Base-by-base conservation (phyloP, 1,140 invertebrate species). In the Drosophila setifemur region DNA sequence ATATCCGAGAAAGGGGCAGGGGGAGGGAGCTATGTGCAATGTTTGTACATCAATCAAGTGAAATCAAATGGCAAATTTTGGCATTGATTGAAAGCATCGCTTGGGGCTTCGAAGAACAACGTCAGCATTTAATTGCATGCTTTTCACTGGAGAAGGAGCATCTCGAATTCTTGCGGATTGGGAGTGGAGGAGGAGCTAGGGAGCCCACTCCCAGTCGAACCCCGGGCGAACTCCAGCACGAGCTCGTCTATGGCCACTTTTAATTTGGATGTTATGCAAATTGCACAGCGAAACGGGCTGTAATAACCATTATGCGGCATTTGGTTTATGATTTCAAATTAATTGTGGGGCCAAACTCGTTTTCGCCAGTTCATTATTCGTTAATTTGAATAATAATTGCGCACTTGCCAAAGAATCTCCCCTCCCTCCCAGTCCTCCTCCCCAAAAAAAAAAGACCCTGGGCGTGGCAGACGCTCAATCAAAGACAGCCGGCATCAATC, bases 41-140 rank as follows among this genome's bases (percentile, higher is more conserved):
- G 45, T 85, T 86, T 85, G 79, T 71, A 79, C 79, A 85, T 85
- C 81, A 86, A 85, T 85, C 79, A 85, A 79, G 61, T 79, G 60
- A 79, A 73, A 74, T 83, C 81, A 79, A 83, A 85, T 82, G 64
- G 64, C 58, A 73, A 78, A 57, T 40, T 54, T 48, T 58, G 66
- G 69, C 68, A 73, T 72, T 83, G 78, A 82, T 83, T 83, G 79
- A 83, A 85, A 71, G 81, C 79, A 50, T 76, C 52, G 66, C 66
- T 55, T 42, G 42, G 61, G 44, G 55, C 48, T 16, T n/a, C 28
- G 45, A 60, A 39, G 42, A 42, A 58, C 29, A 73, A 58, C 69
- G 71, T 76, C 77, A 76, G 53, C 58, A 55, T 64, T 79, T 83
- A 83, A 83, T 83, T 83, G 79, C 79, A 85, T 40, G 54, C 78